Percentiles rank a stretch among this genome's conserved stretches.
These are phyloP conservation scores for Deladenus siricidicola DNA, from an alignment of 2,888 invertebrate genomes.

Conservation along the genomic window DNA sequence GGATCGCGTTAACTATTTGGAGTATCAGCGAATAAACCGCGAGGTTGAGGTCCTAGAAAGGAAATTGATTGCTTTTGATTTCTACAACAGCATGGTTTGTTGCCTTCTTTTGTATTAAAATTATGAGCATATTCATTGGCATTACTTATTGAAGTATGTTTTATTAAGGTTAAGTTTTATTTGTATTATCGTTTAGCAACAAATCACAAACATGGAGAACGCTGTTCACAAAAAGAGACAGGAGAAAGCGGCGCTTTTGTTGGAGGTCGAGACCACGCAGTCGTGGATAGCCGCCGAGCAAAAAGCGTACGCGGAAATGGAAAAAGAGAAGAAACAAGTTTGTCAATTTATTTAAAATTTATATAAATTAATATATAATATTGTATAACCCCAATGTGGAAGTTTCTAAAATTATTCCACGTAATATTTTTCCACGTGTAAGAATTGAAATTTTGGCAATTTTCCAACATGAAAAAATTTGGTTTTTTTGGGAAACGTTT, in stretches of 20 bases:
- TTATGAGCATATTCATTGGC: neutral
- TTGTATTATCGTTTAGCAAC: neutral
- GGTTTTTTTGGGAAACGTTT: too few relatives aligned
- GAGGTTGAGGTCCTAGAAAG: constrained; percentile 74
- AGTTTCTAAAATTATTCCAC: neutral
- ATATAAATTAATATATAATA: neutral
- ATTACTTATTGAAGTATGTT: too few relatives aligned
- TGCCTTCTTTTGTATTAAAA: neutral
- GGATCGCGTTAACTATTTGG: constrained; percentile 74
- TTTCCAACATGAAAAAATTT: too few relatives aligned
- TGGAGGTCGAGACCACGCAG: constrained; percentile 56
- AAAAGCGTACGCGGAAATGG: constrained; percentile 62
- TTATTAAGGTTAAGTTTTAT: too few relatives aligned
- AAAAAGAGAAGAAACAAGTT: constrained; percentile 58
- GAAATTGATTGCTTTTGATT: constrained; percentile 69
- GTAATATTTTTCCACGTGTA: too few relatives aligned
- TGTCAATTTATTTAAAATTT: neutral
- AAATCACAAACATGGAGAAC: constrained; percentile 31
- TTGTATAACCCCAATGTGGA: neutral
- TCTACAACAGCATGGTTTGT: constrained; percentile 58
- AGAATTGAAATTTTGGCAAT: too few relatives aligned
- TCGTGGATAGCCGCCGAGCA: constrained; percentile 56
- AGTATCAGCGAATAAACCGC: constrained; percentile 74
- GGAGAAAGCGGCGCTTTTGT: constrained; percentile 60
- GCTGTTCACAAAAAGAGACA: constrained; percentile 27